A percentile compares a stretch with the other conserved stretches of the same genome.
Evolutionary conservation across 2,113 vertebrate genomes (phyloP).

Genomic region (Coryphaenoides rupestris): DNA sequence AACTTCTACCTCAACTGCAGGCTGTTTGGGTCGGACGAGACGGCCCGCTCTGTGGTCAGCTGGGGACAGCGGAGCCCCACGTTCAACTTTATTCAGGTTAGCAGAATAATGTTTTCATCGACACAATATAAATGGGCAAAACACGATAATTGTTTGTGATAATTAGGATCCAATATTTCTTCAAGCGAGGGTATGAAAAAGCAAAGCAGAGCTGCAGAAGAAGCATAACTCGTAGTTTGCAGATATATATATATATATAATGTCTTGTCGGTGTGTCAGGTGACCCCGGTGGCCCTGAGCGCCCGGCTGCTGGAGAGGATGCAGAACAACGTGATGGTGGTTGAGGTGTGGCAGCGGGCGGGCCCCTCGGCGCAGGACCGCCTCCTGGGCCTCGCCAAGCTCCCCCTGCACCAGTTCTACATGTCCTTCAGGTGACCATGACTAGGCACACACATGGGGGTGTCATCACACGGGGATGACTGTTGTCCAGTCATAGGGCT

Average conservation of each 20-base stretch:
- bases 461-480: neutral
- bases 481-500: neutral
- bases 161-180: no score
- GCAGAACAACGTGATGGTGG: constrained; percentile 92
- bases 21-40: constrained; percentile 83
- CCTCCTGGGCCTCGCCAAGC: constrained; percentile 87
- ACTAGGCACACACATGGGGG: no score
- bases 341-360: constrained; percentile 90
- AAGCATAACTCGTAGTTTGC: no score
- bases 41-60: constrained; percentile 73
- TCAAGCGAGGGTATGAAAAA: no score
- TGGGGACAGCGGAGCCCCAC: constrained; percentile 82
- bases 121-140: no score
- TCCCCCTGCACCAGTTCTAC: constrained; percentile 96
- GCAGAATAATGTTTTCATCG: neutral
- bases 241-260: no score
- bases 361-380: constrained; percentile 74
- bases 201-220: no score
- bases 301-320: constrained; percentile 81
- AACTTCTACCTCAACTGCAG: constrained; percentile 91
- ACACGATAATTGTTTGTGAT: no score
- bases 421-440: constrained; percentile 91
- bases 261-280: constrained; percentile 64
- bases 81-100: constrained; percentile 88
- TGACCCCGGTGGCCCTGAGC: constrained; percentile 84